A percentile compares a stretch with the other conserved stretches of the same genome.
phyloP scores from a whole-genome alignment of 1,140 invertebrate species.

The Bombus ignitus region DNA sequence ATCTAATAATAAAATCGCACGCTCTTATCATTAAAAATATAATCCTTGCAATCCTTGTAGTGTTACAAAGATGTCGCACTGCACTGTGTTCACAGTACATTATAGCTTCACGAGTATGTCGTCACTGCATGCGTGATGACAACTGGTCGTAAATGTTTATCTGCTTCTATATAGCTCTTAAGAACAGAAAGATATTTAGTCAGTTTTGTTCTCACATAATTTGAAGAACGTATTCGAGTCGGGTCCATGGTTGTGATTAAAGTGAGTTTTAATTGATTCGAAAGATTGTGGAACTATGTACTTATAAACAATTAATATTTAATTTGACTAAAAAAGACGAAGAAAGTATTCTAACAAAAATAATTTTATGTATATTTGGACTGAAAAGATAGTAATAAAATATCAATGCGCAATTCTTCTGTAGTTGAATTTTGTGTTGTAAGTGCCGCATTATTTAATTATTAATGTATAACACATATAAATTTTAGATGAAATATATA shows the following conservation, averaged over 20 bases:
- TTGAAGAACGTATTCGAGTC: neutral
- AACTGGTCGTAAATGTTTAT: conserved; percentile 38
- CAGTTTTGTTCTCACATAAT: neutral
- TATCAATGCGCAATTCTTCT: neutral
- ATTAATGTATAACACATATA: neutral
- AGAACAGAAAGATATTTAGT: conserved; percentile 10
- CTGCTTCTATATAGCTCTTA: neutral
- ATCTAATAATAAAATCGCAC: neutral
- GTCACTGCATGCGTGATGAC: neutral
- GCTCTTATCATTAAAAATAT: neutral
- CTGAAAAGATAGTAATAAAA: neutral
- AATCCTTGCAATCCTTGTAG: neutral
- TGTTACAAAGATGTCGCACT: neutral
- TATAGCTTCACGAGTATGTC: neutral
- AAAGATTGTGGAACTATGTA: neutral
- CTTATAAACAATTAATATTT: neutral
- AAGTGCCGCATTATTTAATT: neutral
- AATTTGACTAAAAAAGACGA: neutral
- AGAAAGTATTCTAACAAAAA: neutral
- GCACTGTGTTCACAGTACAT: neutral
- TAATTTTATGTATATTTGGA: neutral
- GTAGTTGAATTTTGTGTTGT: neutral
- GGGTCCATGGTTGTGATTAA: neutral
- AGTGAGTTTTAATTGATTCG: neutral
- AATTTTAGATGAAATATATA: too few species aligned